phyloP scores from a whole-genome alignment of 2,888 invertebrate genomes.

The Philopedon plagiatum region DNA sequence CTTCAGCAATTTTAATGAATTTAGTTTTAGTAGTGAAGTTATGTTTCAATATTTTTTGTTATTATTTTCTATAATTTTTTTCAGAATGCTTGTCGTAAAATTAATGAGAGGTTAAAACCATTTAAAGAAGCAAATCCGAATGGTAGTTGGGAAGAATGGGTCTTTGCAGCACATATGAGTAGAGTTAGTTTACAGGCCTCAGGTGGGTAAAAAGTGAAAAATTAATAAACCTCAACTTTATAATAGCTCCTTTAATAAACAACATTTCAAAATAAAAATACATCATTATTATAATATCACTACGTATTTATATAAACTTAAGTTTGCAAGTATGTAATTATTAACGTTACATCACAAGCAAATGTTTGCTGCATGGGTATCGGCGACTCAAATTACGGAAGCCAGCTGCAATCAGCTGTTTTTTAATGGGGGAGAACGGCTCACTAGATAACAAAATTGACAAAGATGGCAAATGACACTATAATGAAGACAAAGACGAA shows the following conservation, averaged over 20 bases:
- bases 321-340: no score
- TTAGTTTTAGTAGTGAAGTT: not conserved
- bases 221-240: not conserved
- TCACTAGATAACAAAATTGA: no score
- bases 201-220: not conserved
- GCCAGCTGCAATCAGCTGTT: no score
- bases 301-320: no score
- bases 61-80: not conserved
- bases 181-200: slow-evolving; percentile 83
- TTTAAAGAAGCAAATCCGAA: slow-evolving; percentile 82
- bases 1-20: no score
- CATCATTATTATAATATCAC: not conserved
- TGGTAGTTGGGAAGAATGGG: slow-evolving; percentile 89
- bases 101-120: slow-evolving; percentile 74
- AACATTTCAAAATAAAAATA: not conserved
- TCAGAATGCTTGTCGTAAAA: slow-evolving; percentile 41
- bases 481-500: no score
- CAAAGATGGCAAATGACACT: no score
- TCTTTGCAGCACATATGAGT: slow-evolving; percentile 81
- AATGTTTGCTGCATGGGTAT: no score
- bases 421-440: no score
- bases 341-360: no score
- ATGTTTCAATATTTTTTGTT: not conserved
- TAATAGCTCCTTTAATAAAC: no score
- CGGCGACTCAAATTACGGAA: no score